Conservation (phyloP, 2,888 invertebrate species). For the Gastrophysa polygoni region DNA sequence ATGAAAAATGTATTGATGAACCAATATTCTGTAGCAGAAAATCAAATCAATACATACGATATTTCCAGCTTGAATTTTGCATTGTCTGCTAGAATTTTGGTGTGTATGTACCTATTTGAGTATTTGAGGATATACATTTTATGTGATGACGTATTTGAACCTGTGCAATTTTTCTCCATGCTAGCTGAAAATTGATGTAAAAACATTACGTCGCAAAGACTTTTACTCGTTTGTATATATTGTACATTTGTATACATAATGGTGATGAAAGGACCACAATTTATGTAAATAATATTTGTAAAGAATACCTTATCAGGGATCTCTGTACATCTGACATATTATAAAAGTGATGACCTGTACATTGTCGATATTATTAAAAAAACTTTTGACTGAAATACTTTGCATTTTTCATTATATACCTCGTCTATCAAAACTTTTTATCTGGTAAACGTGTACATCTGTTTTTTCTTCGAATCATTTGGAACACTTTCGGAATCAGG, state of each 20-base stretch:
- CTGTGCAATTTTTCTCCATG: slow-evolving; percentile 29
- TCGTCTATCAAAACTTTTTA: too few relatives aligned
- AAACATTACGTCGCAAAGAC: slow-evolving; percentile 18
- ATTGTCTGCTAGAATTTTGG: too few relatives aligned
- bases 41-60: too few relatives aligned
- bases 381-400: slow-evolving; percentile 43
- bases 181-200: slow-evolving; percentile 12
- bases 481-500: too few relatives aligned
- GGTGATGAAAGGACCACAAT: slow-evolving; percentile 12
- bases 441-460: too few relatives aligned
- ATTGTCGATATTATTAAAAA: slow-evolving; percentile 36
- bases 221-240: slow-evolving; percentile 16
- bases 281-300: slow-evolving; percentile 46
- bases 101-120: too few relatives aligned
- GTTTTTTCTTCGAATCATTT: too few relatives aligned
- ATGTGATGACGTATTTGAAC: too few relatives aligned
- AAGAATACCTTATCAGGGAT: slow-evolving; percentile 53
- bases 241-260: slow-evolving; percentile 36
- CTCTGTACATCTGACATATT: slow-evolving; percentile 51
- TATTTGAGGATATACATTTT: slow-evolving; percentile 17
- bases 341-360: slow-evolving; percentile 32
- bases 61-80: too few relatives aligned
- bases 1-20: too few relatives aligned
- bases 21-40: too few relatives aligned
- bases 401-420: slow-evolving; percentile 33